Evolutionary conservation across 2,113 vertebrate genomes (phyloP), one percentile per base, ranked within the genome.

Genomic region (Cheilinus undulatus): DNA sequence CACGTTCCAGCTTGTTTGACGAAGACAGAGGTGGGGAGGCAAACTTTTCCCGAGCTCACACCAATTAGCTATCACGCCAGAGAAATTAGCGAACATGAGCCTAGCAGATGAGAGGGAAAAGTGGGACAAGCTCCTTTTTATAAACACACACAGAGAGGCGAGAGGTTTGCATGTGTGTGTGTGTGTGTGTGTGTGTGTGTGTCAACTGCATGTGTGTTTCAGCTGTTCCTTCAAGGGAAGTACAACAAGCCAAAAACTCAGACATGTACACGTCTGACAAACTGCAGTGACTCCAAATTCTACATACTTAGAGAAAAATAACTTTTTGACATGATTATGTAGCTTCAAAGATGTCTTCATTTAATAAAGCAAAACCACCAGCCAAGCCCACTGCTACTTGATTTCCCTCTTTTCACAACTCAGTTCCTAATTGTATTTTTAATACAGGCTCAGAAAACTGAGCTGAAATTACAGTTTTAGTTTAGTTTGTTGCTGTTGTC

Each of bases 101-200:
- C 3, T 15, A 43, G 52, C 63, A 54, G 69, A 83, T 50, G 84
- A 80, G 78, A 78, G 45, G 69, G 57, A 76, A 76, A 92, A 90
- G 82, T 91, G 89, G 90, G 87, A 91, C 90, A 76, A 51, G 71
- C 73, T 85, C 62, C 82, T 84, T 86, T 89, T 87, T 78, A 86
- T 82, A 82, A 89, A 85, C 78, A 79, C 78, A 79, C 80, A 66
- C 48, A 67, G 51, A 59, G 52, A 74, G 57, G 45, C 24, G 4
- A 79, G 63, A 71, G 61, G 70, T 78, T 74, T 68, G 76, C 42
- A 46, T 75, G 23, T 27, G 82, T 52, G 67, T 1, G 40, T 60
- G 49, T 38, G 61, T 49, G 48, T 19, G 45, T 50, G 57, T 20
- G 32, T 24, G 57, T 45, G 57, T 45, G 24, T 43, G 12, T 23